Evolutionary conservation across 2,888 invertebrate genomes (phyloP).

Genomic region (Lapara coniferarum): DNA sequence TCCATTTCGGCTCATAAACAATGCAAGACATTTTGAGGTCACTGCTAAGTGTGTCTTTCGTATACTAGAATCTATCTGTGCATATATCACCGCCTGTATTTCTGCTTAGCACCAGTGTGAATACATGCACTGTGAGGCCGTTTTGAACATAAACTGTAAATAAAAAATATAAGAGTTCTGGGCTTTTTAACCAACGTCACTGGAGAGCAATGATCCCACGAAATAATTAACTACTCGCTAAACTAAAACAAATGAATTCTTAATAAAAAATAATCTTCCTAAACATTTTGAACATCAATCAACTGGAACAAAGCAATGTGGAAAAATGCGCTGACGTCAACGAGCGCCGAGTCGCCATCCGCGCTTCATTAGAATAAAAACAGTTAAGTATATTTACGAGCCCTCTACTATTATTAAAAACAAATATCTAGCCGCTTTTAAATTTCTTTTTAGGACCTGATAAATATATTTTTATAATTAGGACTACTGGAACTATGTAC

Average conservation of each 20-base stretch:
- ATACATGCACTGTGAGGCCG: too few species aligned
- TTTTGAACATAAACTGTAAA: too few species aligned
- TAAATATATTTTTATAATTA: too few species aligned
- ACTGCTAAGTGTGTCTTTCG: too few species aligned
- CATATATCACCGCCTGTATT: not conserved
- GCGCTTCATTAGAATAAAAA: not conserved
- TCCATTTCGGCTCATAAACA: not conserved
- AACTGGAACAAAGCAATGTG: constrained; percentile 2
- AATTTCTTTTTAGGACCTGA: not conserved
- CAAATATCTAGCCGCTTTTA: not conserved
- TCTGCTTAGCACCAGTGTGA: too few species aligned
- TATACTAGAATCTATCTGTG: not conserved
- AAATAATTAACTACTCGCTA: not conserved
- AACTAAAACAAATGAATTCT: not conserved
- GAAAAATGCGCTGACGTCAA: constrained; percentile 2
- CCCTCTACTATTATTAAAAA: too few species aligned
- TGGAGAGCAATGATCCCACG: not conserved
- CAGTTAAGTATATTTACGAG: not conserved
- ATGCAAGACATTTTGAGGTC: too few species aligned
- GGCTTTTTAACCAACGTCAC: not conserved
- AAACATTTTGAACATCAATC: constrained; percentile 10
- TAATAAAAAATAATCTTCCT: not conserved
- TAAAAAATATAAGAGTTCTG: too few species aligned
- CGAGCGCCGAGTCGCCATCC: not conserved
- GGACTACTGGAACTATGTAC: too few species aligned